phyloP scores from a whole-genome alignment of 2,797 vertebrate genomes.

The Labroides dimidiatus region DNA sequence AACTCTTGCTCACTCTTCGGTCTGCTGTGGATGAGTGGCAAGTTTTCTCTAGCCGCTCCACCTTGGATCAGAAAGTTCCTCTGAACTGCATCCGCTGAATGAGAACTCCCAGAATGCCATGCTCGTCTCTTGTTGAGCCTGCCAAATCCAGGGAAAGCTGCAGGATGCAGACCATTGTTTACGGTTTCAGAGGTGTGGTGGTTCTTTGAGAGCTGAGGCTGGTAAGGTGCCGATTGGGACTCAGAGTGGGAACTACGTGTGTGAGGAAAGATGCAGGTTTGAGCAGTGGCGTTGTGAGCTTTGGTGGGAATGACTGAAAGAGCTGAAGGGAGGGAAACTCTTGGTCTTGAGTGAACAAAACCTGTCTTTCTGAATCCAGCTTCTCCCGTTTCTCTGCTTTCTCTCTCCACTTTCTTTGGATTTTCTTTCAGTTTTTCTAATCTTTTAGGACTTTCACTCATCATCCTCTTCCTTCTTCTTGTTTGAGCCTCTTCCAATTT shows the following conservation, averaged over 20 bases:
- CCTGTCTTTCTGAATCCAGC: constrained; percentile 44
- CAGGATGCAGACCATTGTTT: constrained; percentile 17
- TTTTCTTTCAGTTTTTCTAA: constrained; percentile 6
- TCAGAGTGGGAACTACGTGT: constrained; percentile 73
- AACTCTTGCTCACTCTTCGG: constrained; percentile 79
- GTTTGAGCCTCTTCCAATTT: constrained; percentile 70
- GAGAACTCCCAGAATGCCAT: constrained; percentile 81
- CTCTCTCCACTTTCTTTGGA: constrained; percentile 28
- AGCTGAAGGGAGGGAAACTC: constrained; percentile 47
- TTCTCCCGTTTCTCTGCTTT: constrained; percentile 17
- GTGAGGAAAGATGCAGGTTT: constrained; percentile 23
- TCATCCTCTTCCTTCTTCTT: constrained; percentile 58
- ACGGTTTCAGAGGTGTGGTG: background rate
- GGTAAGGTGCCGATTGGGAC: constrained; percentile 67
- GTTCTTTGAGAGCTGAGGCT: constrained; percentile 13
- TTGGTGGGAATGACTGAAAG: constrained; percentile 30
- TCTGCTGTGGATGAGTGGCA: constrained; percentile 42
- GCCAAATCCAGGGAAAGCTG: constrained; percentile 7
- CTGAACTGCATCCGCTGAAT: constrained; percentile 79
- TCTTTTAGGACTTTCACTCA: constrained; percentile 28
- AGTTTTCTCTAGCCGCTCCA: constrained; percentile 17
- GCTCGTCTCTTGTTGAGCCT: constrained; percentile 69
- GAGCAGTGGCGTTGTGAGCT: constrained; percentile 21
- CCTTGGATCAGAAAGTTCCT: constrained; percentile 54
- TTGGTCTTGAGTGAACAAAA: constrained; percentile 30